phyloP scores from a whole-genome alignment of 2,797 vertebrate genomes.

The Protonibea diacanthus region DNA sequence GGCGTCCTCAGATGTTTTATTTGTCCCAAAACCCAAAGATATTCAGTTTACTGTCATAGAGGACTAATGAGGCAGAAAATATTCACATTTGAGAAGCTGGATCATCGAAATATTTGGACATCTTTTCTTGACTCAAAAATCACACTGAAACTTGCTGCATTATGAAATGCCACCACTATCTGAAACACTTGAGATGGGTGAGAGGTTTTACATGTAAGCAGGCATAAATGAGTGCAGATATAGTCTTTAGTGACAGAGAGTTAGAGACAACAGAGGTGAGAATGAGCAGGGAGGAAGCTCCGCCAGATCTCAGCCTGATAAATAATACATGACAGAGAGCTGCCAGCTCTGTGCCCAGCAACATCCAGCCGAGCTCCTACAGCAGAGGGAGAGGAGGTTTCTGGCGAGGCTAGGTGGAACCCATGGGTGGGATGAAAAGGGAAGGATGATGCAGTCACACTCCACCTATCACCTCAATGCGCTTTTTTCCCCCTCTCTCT shows the following conservation, averaged over 20 bases:
- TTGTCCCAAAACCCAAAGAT: too few relatives aligned
- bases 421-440: slow-evolving; percentile 73
- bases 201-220: slow-evolving; percentile 47
- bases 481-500: slow-evolving; percentile 18
- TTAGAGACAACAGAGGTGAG: slow-evolving; percentile 35
- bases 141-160: neutral
- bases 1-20: too few relatives aligned
- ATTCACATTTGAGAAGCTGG: too few relatives aligned
- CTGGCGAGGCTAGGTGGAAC: slow-evolving; percentile 66
- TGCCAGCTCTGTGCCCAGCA: slow-evolving; percentile 57
- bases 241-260: slow-evolving; percentile 21
- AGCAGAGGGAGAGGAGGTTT: slow-evolving; percentile 48
- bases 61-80: too few relatives aligned
- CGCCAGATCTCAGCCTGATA: slow-evolving; percentile 70
- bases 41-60: too few relatives aligned
- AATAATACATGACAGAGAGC: slow-evolving; percentile 70
- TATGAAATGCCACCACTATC: slow-evolving; percentile 27
- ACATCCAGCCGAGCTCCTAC: slow-evolving; percentile 54
- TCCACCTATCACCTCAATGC: slow-evolving; percentile 59
- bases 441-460: slow-evolving; percentile 68
- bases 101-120: too few relatives aligned
- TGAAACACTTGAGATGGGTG: slow-evolving; percentile 12
- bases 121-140: too few relatives aligned
- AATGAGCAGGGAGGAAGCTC: slow-evolving; percentile 45
- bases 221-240: slow-evolving; percentile 32